These are phyloP conservation scores for Alentia gelatinosa DNA, from an alignment of 2,888 invertebrate genomes.

Conservation along the genomic window DNA sequence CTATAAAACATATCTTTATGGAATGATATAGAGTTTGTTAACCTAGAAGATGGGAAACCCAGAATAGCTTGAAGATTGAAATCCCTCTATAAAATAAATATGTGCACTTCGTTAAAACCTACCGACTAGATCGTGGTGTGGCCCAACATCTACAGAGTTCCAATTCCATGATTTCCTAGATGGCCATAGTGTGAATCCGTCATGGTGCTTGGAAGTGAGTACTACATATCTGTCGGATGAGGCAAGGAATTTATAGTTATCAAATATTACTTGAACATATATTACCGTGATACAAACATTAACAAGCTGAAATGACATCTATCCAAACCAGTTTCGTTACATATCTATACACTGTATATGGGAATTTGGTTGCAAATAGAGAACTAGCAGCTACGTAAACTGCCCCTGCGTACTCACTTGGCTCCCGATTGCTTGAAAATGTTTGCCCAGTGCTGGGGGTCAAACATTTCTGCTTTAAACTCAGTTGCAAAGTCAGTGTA, in stretches of 20 bases:
- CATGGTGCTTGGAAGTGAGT: conserved; percentile 45
- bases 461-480: conserved; percentile 92
- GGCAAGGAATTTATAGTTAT: not conserved
- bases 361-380: too few species aligned
- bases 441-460: conserved; percentile 90
- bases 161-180: conserved; percentile 89
- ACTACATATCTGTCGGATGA: conserved; percentile 35
- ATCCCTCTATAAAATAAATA: not conserved
- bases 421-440: conserved; percentile 92
- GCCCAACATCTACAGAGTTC: conserved; percentile 89
- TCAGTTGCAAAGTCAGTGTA: conserved; percentile 94
- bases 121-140: conserved; percentile 87
- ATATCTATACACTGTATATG: too few species aligned
- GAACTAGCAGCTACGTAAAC: too few species aligned
- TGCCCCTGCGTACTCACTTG: conserved; percentile 85
- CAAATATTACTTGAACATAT: not conserved
- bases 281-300: too few species aligned
- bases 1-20: too few species aligned
- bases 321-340: too few species aligned
- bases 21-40: not conserved
- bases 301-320: too few species aligned
- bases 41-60: not conserved
- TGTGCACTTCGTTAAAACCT: too few species aligned
- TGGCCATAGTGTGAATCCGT: conserved; percentile 73
- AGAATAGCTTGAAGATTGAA: too few species aligned